Percentiles rank a stretch among this genome's conserved stretches.
Conservation (phyloP, 2,113 vertebrate genomes). For the Epinephelus cyanopodus region DNA sequence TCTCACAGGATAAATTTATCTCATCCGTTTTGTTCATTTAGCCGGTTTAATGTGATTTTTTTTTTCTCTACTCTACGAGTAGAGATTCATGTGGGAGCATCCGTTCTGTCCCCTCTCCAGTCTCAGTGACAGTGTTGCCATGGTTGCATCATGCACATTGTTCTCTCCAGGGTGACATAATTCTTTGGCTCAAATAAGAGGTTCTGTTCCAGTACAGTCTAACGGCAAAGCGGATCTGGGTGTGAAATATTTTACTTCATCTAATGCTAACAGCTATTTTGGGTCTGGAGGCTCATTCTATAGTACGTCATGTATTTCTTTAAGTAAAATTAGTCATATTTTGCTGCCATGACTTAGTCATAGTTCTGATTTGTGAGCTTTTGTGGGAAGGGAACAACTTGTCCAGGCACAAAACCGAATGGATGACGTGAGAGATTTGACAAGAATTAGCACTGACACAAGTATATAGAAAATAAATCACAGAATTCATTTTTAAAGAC, state of each 20-base stretch:
- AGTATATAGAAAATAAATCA: neutral
- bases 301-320: neutral
- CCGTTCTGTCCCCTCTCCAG: constrained; percentile 33
- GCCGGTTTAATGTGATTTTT: constrained; percentile 50
- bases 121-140: constrained; percentile 50
- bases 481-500: neutral
- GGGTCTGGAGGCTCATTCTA: neutral
- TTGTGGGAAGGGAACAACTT: neutral
- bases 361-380: neutral
- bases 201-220: constrained; percentile 15
- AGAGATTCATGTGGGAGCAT: constrained; percentile 48
- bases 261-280: neutral
- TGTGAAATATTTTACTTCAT: neutral
- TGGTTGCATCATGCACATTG: constrained; percentile 66
- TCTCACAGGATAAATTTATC: constrained; percentile 54
- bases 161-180: constrained; percentile 61
- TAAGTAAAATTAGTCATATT: neutral
- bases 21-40: constrained; percentile 37
- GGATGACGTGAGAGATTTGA: neutral
- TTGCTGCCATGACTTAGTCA: neutral
- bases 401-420: neutral
- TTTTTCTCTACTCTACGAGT: neutral
- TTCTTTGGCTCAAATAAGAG: constrained; percentile 33
- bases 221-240: constrained; percentile 11
- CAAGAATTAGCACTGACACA: neutral